phyloP scores from a whole-genome alignment of 2,888 invertebrate genomes.

The Monoplex corrugatus region DNA sequence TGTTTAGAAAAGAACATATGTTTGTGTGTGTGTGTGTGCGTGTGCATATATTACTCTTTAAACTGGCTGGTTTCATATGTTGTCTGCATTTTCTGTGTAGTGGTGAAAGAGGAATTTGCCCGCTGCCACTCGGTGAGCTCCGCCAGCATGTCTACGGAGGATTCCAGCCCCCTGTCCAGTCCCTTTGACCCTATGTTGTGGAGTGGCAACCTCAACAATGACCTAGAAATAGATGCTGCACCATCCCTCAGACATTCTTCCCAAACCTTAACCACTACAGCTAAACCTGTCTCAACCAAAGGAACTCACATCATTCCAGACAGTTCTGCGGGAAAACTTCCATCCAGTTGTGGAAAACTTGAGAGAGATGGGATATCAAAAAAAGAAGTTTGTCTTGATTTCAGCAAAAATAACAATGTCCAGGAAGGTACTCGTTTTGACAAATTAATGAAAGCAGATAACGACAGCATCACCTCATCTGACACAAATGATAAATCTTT shows the following conservation, averaged over 20 bases:
- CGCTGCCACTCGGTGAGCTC: constrained; percentile 23
- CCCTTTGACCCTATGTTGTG: constrained; percentile 55
- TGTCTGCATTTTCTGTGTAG: constrained; percentile 24
- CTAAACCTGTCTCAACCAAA: background rate
- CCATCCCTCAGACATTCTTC: constrained; percentile 41
- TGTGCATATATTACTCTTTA: no score
- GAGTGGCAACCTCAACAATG: background rate
- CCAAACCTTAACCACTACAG: background rate
- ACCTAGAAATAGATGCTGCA: constrained; percentile 56
- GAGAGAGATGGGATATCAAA: background rate
- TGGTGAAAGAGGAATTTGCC: constrained; percentile 48
- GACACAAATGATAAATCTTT: background rate
- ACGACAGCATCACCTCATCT: no score
- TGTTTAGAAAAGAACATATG: no score
- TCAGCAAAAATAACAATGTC: background rate
- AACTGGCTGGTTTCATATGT: no score
- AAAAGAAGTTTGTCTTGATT: background rate
- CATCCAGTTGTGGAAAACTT: background rate
- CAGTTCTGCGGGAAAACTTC: background rate
- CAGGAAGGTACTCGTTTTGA: background rate
- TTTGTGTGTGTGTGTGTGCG: background rate
- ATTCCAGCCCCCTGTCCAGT: constrained; percentile 33
- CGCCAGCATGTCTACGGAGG: constrained; percentile 25
- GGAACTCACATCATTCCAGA: background rate
- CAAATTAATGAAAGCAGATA: background rate